Percentiles rank a stretch among this genome's conserved stretches.
phyloP scores from a whole-genome alignment of 2,797 vertebrate genomes.

The Sphaeramia orbicularis region DNA sequence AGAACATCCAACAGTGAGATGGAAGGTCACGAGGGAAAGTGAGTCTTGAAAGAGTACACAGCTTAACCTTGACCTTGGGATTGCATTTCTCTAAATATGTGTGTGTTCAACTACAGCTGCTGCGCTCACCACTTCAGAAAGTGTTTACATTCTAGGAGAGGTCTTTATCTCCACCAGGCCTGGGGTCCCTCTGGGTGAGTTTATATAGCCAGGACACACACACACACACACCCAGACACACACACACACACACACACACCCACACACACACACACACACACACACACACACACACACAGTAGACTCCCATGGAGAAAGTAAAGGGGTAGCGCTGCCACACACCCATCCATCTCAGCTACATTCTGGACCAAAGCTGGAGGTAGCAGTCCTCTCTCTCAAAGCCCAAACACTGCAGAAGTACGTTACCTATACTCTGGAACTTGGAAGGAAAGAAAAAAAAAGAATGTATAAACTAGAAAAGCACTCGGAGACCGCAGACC shows the following conservation, averaged over 20 bases:
- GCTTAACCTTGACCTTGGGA: conserved; percentile 87
- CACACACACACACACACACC: too few species aligned
- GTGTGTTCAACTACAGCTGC: conserved; percentile 81
- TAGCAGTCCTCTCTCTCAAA: conserved; percentile 60
- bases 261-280: conserved; percentile 40
- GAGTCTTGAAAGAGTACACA: conserved; percentile 79
- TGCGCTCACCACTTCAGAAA: conserved; percentile 83
- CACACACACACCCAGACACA: too few species aligned
- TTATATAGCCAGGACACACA: conserved; percentile 83
- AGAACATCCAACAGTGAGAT: conserved; percentile 55
- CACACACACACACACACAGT: conserved; percentile 44
- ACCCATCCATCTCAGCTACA: conserved; percentile 80
- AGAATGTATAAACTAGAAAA: conserved; percentile 62
- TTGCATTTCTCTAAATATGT: conserved; percentile 80
- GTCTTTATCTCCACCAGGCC: conserved; percentile 85
- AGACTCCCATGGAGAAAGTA: conserved; percentile 73
- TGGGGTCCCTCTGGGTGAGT: conserved; percentile 83
- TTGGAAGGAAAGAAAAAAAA: conserved; percentile 31
- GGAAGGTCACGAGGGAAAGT: conserved; percentile 85
- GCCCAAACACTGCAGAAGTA: conserved; percentile 67
- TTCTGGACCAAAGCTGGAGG: conserved; percentile 61
- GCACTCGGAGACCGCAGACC: too few species aligned
- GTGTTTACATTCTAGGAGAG: conserved; percentile 87
- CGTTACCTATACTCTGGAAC: conserved; percentile 67
- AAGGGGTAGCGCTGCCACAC: conserved; percentile 83